These are phyloP conservation scores for Lordiphosa collinella DNA, from an alignment of 1,140 invertebrate species.

Conservation along the genomic window DNA sequence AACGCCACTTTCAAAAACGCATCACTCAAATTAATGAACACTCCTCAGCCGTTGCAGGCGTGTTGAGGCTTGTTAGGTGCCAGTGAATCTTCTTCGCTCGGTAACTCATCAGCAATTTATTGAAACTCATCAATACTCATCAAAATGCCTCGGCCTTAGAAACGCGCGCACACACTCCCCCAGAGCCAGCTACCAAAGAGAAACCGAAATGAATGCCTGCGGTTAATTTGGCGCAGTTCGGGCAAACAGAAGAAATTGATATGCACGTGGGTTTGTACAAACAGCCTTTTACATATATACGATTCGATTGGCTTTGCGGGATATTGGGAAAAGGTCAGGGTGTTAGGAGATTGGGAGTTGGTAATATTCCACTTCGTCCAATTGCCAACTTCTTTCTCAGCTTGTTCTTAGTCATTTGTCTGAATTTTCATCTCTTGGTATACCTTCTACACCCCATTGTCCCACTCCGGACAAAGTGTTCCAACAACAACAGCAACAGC, in stretches of 20 bases:
- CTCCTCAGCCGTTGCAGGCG: slow-evolving; percentile 13
- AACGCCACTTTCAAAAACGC: slow-evolving; percentile 77
- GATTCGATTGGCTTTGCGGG: slow-evolving; percentile 1
- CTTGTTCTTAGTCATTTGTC: slow-evolving; percentile 63
- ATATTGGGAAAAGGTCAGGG: neutral
- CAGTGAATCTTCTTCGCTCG: slow-evolving; percentile 26
- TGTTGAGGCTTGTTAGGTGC: slow-evolving; percentile 49
- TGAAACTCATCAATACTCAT: slow-evolving; percentile 79
- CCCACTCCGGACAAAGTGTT: slow-evolving; percentile 6
- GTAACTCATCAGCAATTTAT: slow-evolving; percentile 75
- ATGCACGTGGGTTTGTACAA: slow-evolving; percentile 42
- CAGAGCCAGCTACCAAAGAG: slow-evolving; percentile 17
- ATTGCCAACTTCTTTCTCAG: slow-evolving; percentile 23
- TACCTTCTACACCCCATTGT: slow-evolving; percentile 10
- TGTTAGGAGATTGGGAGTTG: too few relatives aligned
- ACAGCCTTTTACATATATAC: slow-evolving; percentile 33
- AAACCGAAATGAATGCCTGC: slow-evolving; percentile 53
- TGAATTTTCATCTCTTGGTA: slow-evolving; percentile 54
- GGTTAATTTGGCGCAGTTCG: slow-evolving; percentile 70
- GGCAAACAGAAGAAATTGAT: slow-evolving; percentile 57
- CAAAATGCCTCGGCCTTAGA: slow-evolving; percentile 44
- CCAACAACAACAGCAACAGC: slow-evolving; percentile 12
- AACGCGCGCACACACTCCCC: slow-evolving; percentile 14
- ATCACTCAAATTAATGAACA: slow-evolving; percentile 66
- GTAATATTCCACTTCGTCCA: too few relatives aligned